Evolutionary conservation across 1,140 invertebrate genomes (phyloP).

Genomic region (Lasioglossum albipes): DNA sequence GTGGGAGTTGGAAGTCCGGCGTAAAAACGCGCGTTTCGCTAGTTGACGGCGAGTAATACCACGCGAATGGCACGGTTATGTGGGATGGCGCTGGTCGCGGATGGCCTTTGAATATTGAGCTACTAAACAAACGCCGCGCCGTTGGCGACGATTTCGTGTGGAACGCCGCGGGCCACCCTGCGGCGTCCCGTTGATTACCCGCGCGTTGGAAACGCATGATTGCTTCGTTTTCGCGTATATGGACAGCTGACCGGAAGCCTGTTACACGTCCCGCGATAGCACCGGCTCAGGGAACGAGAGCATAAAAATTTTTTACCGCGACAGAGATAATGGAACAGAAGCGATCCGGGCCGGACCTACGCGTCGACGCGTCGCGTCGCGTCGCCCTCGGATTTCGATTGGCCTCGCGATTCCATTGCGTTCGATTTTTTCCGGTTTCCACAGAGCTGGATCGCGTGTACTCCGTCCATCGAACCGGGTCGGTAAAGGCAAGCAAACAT

Average conservation of each 20-base stretch:
- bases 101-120: conserved; percentile 26
- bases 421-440: no score
- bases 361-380: neutral
- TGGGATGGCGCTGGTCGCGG: neutral
- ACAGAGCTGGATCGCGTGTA: no score
- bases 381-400: neutral
- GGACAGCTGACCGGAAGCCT: conserved; percentile 14
- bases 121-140: conserved; percentile 39
- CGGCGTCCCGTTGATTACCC: conserved; percentile 16
- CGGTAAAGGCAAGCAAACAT: no score
- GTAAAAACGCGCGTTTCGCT: neutral
- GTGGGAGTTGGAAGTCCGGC: no score
- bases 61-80: neutral
- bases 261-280: neutral
- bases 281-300: neutral
- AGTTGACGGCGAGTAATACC: neutral
- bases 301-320: neutral
- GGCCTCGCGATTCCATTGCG: no score
- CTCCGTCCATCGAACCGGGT: no score
- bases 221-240: conserved; percentile 10
- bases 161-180: neutral
- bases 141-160: conserved; percentile 26
- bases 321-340: neutral
- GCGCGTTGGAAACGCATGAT: conserved; percentile 2
- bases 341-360: neutral